Evolutionary conservation across 2,888 invertebrate genomes (phyloP).

Genomic region (Cryptus armator): DNA sequence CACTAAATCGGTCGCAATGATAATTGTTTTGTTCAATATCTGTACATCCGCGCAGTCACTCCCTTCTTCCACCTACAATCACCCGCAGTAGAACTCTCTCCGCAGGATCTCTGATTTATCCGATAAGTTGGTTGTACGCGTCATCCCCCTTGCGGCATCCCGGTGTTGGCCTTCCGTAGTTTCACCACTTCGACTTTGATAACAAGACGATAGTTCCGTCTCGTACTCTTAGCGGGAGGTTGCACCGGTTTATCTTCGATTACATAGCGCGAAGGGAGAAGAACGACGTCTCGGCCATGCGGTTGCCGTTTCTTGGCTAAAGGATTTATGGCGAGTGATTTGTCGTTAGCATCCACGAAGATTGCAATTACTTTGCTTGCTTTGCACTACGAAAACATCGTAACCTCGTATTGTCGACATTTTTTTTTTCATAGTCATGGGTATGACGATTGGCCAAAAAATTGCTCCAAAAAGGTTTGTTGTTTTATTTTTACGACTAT

Average conservation of each 20-base stretch:
- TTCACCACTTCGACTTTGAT: slow-evolving; percentile 78
- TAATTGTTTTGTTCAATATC: background rate
- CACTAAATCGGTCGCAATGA: no score
- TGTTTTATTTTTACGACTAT: no score
- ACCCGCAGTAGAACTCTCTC: slow-evolving; percentile 48
- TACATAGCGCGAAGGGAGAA: slow-evolving; percentile 80
- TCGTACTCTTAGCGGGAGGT: slow-evolving; percentile 60
- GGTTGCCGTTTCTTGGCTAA: slow-evolving; percentile 80
- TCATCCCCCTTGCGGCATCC: slow-evolving; percentile 75
- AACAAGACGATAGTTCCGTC: slow-evolving; percentile 78
- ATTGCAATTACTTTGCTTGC: slow-evolving; percentile 84
- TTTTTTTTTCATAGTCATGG: no score
- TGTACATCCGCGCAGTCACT: background rate
- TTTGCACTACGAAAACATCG: slow-evolving; percentile 40
- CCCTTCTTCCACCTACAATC: slow-evolving; percentile 31
- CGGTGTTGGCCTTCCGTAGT: slow-evolving; percentile 64
- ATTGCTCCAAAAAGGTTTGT: no score
- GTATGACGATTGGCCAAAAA: no score
- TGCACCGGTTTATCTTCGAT: slow-evolving; percentile 83
- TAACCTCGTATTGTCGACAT: background rate
- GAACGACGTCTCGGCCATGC: slow-evolving; percentile 68
- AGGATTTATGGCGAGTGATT: slow-evolving; percentile 84
- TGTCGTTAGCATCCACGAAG: slow-evolving; percentile 82
- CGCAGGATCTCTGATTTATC: slow-evolving; percentile 80
- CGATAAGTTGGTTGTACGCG: slow-evolving; percentile 76